Conservation (phyloP, 2,888 invertebrate species). For the Meteorus colon region DNA sequence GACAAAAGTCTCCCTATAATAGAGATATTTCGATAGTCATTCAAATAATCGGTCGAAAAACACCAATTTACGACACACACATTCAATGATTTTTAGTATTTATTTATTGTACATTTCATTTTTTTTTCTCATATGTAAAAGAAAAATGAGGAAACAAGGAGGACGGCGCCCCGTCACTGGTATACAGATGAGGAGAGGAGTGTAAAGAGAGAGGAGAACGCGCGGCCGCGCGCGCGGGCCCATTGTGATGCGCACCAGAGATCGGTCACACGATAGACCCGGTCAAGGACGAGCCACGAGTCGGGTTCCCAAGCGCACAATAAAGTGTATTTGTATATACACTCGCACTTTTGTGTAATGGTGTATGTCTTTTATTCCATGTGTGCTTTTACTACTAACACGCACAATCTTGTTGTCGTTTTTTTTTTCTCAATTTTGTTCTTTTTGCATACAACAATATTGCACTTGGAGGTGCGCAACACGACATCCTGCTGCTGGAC, state of each 20-base stretch:
- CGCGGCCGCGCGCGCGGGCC: constrained; percentile 49
- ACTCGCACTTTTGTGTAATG: constrained; percentile 31
- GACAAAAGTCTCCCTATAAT: too few species aligned
- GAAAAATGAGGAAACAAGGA: neutral
- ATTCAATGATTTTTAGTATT: neutral
- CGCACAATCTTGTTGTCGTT: constrained; percentile 17
- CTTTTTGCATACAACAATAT: neutral
- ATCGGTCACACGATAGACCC: constrained; percentile 72
- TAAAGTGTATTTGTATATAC: constrained; percentile 43
- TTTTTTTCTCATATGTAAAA: neutral
- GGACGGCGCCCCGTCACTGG: constrained; percentile 32
- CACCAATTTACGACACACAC: too few species aligned
- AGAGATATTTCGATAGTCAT: too few species aligned
- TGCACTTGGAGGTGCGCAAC: constrained; percentile 24
- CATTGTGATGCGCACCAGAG: constrained; percentile 68
- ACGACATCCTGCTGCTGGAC: constrained; percentile 14
- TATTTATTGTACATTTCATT: neutral
- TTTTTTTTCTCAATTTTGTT: neutral
- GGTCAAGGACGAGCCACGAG: constrained; percentile 71
- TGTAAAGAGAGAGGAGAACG: constrained; percentile 36
- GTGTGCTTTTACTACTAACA: constrained; percentile 16
- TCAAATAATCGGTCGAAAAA: too few species aligned
- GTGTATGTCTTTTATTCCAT: neutral
- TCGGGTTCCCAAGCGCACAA: constrained; percentile 67
- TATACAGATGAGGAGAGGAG: constrained; percentile 5